Percentiles rank a stretch among this genome's conserved stretches.
These are phyloP conservation scores for Paradoxurus hermaphroditus DNA, from an alignment of 2,113 vertebrate genomes.

Conservation along the genomic window DNA sequence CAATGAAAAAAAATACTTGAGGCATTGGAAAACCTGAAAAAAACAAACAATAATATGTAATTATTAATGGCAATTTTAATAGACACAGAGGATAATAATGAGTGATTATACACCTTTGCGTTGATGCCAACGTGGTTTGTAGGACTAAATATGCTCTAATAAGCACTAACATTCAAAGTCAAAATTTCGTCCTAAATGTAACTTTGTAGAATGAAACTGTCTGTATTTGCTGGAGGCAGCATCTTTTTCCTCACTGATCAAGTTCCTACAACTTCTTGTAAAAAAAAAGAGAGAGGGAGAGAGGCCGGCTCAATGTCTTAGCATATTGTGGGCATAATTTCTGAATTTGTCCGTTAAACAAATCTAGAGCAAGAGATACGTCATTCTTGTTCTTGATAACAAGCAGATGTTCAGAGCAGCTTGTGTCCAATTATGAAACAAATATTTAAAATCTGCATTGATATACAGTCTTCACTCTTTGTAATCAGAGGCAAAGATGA, in stretches of 20 bases:
- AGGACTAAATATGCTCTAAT: background rate
- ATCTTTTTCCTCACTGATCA: background rate
- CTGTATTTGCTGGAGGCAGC: fast-evolving
- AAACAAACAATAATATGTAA: background rate
- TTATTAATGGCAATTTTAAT: background rate
- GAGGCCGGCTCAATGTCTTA: background rate
- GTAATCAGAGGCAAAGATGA: slow-evolving; percentile 55
- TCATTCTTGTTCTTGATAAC: slow-evolving; percentile 51
- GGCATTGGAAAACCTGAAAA: background rate
- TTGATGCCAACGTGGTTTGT: background rate
- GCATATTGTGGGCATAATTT: slow-evolving; percentile 50
- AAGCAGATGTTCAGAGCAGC: slow-evolving; percentile 68
- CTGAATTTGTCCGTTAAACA: slow-evolving; percentile 45
- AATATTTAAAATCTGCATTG: slow-evolving; percentile 64
- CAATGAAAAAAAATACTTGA: background rate
- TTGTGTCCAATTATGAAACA: slow-evolving; percentile 57
- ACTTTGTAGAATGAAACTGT: background rate
- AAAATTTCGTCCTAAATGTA: background rate
- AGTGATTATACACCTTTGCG: background rate
- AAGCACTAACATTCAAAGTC: background rate
- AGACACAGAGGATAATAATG: background rate
- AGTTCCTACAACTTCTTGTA: background rate
- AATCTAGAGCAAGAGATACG: slow-evolving; percentile 2
- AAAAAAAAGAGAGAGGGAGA: background rate
- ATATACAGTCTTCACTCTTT: slow-evolving; percentile 43